Base-by-base conservation (phyloP, 2,113 vertebrate species). In the Podiceps cristatus region DNA sequence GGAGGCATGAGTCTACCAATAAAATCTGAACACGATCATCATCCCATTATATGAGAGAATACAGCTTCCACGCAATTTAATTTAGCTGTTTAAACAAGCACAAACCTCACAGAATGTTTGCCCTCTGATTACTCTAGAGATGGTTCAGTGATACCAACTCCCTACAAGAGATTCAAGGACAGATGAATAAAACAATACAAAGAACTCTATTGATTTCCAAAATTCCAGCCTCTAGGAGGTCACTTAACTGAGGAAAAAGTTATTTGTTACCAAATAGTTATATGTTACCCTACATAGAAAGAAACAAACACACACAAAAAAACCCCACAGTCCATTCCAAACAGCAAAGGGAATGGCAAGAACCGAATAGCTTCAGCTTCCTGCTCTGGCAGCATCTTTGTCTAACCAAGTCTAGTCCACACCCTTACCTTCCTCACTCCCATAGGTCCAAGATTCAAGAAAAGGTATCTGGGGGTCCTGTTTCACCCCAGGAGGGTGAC, bases 21-120 rank as follows among this genome's bases (percentile, higher is more conserved):
- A 56, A 56, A 67, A 42, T 29, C 42, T 28, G 40, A 93, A 64
- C 66, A 55, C 42, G 9, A 44, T 72, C 37, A 90, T 74, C 82
- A 74, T 56, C 35, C 13, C 27, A 52, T 35, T 87, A 66, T 1
- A 1, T 11, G 10, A 83, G 59, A 11, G 4, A 63, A 58, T 58
- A 56, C 25, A 76, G 40, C 58, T 94, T 79, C 29, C 42, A 56
- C 20, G 2, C 55, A 52, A 29, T 93, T 95, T 92, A 88, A 93
- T 86, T 85, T 72, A 88, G 78, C 85, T 68, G 76, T 91, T 95
- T 66, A 87, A 91, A 92, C 64, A 95, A 91, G 90, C 75, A 55
- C 64, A 87, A 71, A 24, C 45, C 53, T 87, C 67, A 31, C 50
- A 47, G 67, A 96, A 73, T 2, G 0, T 58, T 49, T 84, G 56